Evolutionary conservation across 2,113 vertebrate species (phyloP), one percentile per base, ranked within the genome.

Genomic region (Pseudois nayaur): DNA sequence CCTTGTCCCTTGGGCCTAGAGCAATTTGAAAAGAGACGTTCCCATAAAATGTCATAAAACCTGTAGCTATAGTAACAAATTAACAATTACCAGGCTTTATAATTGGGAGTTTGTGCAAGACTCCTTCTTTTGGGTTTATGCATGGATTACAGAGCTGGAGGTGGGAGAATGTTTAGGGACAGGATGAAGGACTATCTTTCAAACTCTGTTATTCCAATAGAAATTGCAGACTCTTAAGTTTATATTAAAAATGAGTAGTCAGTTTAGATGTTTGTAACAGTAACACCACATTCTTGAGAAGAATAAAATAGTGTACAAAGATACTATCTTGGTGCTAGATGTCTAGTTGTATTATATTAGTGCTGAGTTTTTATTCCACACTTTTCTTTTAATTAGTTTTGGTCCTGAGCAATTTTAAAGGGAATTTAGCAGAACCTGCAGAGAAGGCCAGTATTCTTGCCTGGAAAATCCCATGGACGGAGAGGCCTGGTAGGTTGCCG

Each of bases 21-120:
- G 52, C 97, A 97, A 98, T 97, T 95, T 96, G 79, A 81, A 97
- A 79, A 94, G 84, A 97, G 64, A 89, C 5, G 59, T 90, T 97
- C 59, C 71, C 64, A 76, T 64, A 33, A 94, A 94, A 95, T 97
- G 87, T 71, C 94, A 92, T 59, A 96, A 94, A 93, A 97, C 33
- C 54, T 97, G 96, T 93, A 94, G 74, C 84, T 97, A 54, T 84
- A 93, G 94, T 88, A 96, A 97, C 87, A 91, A 92, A 96, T 96
- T 91, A 95, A 97, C 96, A 97, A 74, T 95, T 71, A 59, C 23
- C 62, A 87, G 79, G 8, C 45, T 95, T 52, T 86, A 0, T 97
- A 95, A 93, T 94, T 95, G 59, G 23, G n/a, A 93, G 79, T 92
- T 87, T 91, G 64, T 52, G n/a, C 13, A 81, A 45, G 33, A 91